A percentile compares a stretch with the other conserved stretches of the same genome.
phyloP scores from a whole-genome alignment of 1,140 invertebrate species.

The Lithobius niger region DNA sequence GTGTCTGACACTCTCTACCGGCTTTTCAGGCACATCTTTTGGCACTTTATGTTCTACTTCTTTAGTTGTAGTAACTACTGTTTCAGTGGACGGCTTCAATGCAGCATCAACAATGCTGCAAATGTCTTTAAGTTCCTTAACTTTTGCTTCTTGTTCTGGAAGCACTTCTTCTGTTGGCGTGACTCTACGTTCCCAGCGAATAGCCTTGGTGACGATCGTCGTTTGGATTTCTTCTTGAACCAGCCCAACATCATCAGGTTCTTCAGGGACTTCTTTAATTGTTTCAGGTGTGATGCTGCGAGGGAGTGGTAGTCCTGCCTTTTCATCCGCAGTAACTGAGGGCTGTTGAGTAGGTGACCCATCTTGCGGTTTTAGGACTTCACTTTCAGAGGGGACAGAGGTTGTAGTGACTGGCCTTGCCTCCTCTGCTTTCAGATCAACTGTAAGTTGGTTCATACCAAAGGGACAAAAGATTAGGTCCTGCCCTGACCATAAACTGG shows the following conservation, averaged over 20 bases:
- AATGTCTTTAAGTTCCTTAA: constrained; percentile 1
- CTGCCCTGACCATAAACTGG: constrained; percentile 1
- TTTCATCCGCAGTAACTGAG: not conserved
- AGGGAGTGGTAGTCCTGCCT: not conserved
- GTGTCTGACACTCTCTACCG: too few relatives aligned
- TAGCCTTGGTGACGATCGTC: not conserved
- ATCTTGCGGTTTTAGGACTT: not conserved
- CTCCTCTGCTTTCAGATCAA: not conserved
- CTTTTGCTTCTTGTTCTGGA: not conserved
- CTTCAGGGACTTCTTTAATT: not conserved
- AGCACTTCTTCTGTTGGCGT: not conserved
- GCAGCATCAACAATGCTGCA: not conserved
- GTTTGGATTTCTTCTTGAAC: too few relatives aligned
- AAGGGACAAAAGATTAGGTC: constrained; percentile 9
- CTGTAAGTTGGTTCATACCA: constrained; percentile 4
- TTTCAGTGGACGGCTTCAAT: not conserved
- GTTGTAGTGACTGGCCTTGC: constrained; percentile 4
- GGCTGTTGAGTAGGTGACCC: not conserved
- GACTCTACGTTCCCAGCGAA: too few relatives aligned
- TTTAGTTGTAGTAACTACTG: too few relatives aligned
- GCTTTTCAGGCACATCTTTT: too few relatives aligned
- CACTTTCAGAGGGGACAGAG: constrained; percentile 3
- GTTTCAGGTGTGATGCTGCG: not conserved
- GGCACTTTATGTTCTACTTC: too few relatives aligned
- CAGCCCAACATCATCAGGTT: not conserved